A percentile compares a stretch with the other conserved stretches of the same genome.
Conservation (phyloP, 2,888 invertebrate species). For the Tenthredo amoena region DNA sequence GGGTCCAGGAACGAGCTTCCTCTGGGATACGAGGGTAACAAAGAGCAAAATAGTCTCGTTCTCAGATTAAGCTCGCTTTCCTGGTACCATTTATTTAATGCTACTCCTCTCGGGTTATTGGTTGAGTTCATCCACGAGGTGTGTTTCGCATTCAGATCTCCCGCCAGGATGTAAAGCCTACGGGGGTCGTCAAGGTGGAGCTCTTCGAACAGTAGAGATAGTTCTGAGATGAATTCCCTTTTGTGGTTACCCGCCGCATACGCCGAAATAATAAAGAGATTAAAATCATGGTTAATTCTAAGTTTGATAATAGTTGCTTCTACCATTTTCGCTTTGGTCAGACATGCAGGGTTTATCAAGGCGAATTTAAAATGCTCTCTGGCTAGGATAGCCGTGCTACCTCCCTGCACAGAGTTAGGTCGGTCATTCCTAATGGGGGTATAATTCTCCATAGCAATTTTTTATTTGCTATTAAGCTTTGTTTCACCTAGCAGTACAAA, state of each 20-base stretch:
- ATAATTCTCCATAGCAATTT: constrained; percentile 38
- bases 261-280: constrained; percentile 52
- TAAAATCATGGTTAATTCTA: background rate
- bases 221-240: constrained; percentile 56
- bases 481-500: constrained; percentile 55
- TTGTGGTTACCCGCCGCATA: constrained; percentile 55
- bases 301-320: constrained; percentile 55
- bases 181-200: constrained; percentile 34
- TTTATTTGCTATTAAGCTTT: constrained; percentile 49
- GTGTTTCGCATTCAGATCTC: constrained; percentile 57
- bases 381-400: constrained; percentile 57
- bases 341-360: background rate
- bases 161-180: constrained; percentile 56
- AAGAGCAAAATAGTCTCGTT: constrained; percentile 22
- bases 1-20: constrained; percentile 54
- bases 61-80: constrained; percentile 5
- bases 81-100: constrained; percentile 45
- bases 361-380: constrained; percentile 40
- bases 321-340: background rate
- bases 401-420: constrained; percentile 53
- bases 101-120: constrained; percentile 44
- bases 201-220: constrained; percentile 43
- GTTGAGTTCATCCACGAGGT: constrained; percentile 39
- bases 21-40: constrained; percentile 49
- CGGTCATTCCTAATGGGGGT: constrained; percentile 44